Evolutionary conservation across 2,888 invertebrate genomes (phyloP).

Genomic region (Conchocele bisecta): DNA sequence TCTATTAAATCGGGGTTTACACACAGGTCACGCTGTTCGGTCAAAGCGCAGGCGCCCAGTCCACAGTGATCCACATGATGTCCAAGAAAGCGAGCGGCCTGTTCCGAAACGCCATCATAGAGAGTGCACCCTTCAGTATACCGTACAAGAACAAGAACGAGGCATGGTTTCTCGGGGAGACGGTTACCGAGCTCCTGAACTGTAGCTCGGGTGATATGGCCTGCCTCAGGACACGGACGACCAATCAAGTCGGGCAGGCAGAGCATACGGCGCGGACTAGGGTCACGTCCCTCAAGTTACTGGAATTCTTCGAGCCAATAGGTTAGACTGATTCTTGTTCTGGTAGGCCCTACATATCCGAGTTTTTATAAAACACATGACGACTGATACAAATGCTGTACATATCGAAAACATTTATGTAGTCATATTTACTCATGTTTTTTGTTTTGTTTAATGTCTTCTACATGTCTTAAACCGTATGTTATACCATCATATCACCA

Average conservation of each 20-base stretch:
- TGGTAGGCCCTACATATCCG: no score
- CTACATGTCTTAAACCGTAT: no score
- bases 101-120: conserved; percentile 60
- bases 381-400: no score
- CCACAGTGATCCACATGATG: conserved; percentile 59
- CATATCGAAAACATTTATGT: no score
- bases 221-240: conserved; percentile 56
- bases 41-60: conserved; percentile 70
- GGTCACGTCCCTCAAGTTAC: conserved; percentile 61
- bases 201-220: conserved; percentile 52
- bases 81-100: conserved; percentile 43
- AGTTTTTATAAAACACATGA: no score
- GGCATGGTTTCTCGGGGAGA: conserved; percentile 53
- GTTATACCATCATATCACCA: no score
- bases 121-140: conserved; percentile 62
- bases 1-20: neutral
- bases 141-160: conserved; percentile 59
- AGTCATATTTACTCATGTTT: no score
- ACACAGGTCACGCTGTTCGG: conserved; percentile 65
- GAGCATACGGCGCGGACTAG: conserved; percentile 42
- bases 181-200: conserved; percentile 46
- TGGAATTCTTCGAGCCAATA: conserved; percentile 68
- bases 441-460: no score
- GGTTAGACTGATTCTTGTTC: no score
- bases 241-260: conserved; percentile 60